Base-by-base conservation (phyloP, 2,113 vertebrate species). In the Poeciliopsis prolifica region DNA sequence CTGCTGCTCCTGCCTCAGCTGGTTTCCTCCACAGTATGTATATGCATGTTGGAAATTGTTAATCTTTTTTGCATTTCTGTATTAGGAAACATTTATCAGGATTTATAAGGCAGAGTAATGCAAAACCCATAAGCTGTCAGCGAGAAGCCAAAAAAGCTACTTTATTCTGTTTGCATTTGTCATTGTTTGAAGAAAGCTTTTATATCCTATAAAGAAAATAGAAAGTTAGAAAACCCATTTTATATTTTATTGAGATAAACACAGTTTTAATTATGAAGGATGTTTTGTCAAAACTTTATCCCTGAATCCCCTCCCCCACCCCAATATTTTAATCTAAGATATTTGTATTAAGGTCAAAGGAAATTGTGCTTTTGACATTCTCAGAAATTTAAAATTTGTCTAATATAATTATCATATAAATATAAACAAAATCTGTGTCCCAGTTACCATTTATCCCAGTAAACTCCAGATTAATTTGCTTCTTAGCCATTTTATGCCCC, bases 21-120 rank as follows among this genome's bases (percentile, higher is more conserved):
- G 79, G 77, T 91, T 24, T 77, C 80, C 33, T 82, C 87, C 51
- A 37, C 76, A 80, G 94, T 94, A 92, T 48, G 93, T 93, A 17
- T 26, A 51, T 70, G 66, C 71, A 63, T 80, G 60, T 58, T n/a
- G 5, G 10, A 58, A 24, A 2, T 24, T 58, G 17, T n/a, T n/a
- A 9, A 24, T 58, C 2, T 14, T 11, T 30, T 11, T n/a, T 3
- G 26, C 9, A 15, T 26, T 13, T 33, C 4, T 35, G 22, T 33
- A 4, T 35, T 15, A 58, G n/a, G 19, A 29, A 58, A 28, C 3
- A 3, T 12, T 60, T 37, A 24, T 35, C 14, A 68, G 15, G 0
- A 54, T 62, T 62, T 22, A 48, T 8, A 58, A n/a, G 22, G 6
- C 51, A 24, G 48, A 51, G 15, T 51, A 51, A 51, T 17, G 48